Conservation (phyloP, 2,797 vertebrate species). For the Euphonia xanthogaster region DNA sequence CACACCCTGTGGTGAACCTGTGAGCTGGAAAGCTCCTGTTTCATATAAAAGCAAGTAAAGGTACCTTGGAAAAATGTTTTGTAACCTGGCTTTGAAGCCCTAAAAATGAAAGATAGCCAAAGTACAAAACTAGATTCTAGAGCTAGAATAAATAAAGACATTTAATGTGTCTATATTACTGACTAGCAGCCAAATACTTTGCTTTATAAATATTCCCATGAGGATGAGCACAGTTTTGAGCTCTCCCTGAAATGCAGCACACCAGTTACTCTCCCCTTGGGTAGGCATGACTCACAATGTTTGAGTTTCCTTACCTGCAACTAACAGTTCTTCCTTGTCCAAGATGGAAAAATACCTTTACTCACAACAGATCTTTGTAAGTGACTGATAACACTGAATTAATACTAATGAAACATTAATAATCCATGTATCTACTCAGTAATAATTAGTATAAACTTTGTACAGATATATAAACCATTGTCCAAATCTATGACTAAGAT, state of each 20-base stretch:
- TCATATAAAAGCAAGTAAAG: fast-evolving
- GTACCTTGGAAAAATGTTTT: neutral
- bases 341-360: neutral
- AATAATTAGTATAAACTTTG: neutral
- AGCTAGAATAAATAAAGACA: neutral
- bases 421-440: neutral
- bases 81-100: neutral
- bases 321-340: neutral
- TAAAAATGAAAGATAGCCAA: neutral
- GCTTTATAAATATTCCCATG: neutral
- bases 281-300: fast-evolving
- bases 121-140: neutral
- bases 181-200: neutral
- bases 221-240: neutral
- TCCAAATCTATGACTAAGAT: neutral
- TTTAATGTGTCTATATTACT: neutral
- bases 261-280: neutral
- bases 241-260: neutral
- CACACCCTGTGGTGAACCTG: neutral
- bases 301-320: neutral
- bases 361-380: neutral
- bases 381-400: neutral
- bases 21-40: neutral
- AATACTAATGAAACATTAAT: neutral
- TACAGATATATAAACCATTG: neutral